Evolutionary conservation across 2,113 vertebrate genomes (phyloP).

Genomic region (Parus major): DNA sequence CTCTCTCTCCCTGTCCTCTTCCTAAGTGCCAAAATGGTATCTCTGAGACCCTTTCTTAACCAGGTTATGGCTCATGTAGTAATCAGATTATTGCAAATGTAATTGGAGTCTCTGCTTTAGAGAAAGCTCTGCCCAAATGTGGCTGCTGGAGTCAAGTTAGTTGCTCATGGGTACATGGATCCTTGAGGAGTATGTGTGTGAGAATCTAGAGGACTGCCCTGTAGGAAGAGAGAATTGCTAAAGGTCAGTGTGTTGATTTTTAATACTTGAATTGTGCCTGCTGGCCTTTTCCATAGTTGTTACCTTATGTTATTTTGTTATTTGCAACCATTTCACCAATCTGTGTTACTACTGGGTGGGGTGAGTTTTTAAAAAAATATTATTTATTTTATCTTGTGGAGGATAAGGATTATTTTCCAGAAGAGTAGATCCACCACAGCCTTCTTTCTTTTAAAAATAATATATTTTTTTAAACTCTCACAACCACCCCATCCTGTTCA

Average conservation of each 20-base stretch:
- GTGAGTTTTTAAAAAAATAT: not conserved
- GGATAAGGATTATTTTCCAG: not conserved
- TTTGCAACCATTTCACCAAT: not conserved
- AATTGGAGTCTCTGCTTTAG: constrained; percentile 43
- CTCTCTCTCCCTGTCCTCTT: not conserved
- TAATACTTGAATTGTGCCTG: not conserved
- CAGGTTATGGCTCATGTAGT: constrained; percentile 27
- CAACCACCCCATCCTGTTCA: not conserved
- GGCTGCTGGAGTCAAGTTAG: constrained; percentile 17
- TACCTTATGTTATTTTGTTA: not conserved
- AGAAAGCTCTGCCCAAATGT: not conserved
- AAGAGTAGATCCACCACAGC: not conserved
- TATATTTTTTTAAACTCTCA: not conserved
- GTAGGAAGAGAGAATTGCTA: not conserved
- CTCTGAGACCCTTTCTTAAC: constrained; percentile 36
- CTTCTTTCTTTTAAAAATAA: not conserved
- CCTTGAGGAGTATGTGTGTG: not conserved
- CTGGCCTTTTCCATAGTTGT: not conserved
- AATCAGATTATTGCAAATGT: constrained; percentile 56
- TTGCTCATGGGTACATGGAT: not conserved
- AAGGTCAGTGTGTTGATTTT: not conserved
- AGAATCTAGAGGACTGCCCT: not conserved
- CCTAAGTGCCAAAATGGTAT: not conserved
- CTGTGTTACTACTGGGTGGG: not conserved
- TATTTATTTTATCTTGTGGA: not conserved